Evolutionary conservation across 2,113 vertebrate species (phyloP), one percentile per base, ranked within the genome.

Genomic region (Epinephelus moara): DNA sequence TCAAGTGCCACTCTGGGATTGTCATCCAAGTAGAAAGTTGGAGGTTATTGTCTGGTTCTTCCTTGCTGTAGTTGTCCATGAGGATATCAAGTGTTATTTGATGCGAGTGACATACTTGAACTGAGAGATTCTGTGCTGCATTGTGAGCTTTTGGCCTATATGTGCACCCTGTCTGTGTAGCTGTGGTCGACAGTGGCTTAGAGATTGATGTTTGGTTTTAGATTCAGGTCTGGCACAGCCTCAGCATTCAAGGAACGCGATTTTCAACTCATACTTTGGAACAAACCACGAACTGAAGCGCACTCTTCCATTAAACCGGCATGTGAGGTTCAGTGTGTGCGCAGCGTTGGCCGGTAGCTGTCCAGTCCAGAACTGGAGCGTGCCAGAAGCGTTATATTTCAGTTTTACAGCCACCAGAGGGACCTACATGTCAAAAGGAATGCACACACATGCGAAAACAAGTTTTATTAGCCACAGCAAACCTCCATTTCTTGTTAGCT

Each of bases 131-230:
- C 66, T 64, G 25, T 55, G 62, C 55, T 73, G 47, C 63, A 70
- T 76, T 69, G 57, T 67, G 72, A 62, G 67, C 25, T 70, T 86
- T 73, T 85, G 78, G 61, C 70, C 52, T 45, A 1, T 2, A 4
- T 45, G 30, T 47, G n/a, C 50, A 1, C 40, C 18, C 37, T 27
- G 53, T 68, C 72, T 64, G 25, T 33, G 53, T 70, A 61, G 21
- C 52, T 84, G 85, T 23, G 70, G 80, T 70, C 6, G 84, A 77
- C 14, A 18, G 76, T 10, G 56, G 81, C 56, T 62, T 70, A 27
- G 53, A 78, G 80, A 90, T 70, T 77, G 68, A 83, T 88, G 82
- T 87, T 83, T 64, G 86, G 84, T 75, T 86, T 84, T 42, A 52
- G 61, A 70, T 21, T 66, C 64, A 33, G 61, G 37, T 86, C 80